Conservation (phyloP, 2,113 vertebrate species). For the Laticauda colubrina region DNA sequence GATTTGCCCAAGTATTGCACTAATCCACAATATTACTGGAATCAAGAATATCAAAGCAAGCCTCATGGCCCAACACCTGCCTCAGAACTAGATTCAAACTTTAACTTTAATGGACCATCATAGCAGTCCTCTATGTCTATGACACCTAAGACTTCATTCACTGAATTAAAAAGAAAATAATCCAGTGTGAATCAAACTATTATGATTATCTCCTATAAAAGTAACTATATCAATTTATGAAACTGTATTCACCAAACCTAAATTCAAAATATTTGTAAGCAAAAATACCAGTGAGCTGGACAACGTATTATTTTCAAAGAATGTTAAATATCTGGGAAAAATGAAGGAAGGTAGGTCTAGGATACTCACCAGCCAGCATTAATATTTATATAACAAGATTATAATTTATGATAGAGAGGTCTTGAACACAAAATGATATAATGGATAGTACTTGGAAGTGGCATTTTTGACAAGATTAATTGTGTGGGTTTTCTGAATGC, state of each 20-base stretch:
- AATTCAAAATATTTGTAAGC: background rate
- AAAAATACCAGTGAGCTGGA: too few relatives aligned
- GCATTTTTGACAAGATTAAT: too few relatives aligned
- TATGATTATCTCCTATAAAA: background rate
- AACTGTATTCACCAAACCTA: background rate
- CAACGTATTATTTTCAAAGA: too few relatives aligned
- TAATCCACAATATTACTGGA: background rate
- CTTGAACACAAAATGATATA: too few relatives aligned
- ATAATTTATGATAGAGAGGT: too few relatives aligned
- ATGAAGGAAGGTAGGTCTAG: too few relatives aligned
- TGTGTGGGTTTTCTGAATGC: too few relatives aligned
- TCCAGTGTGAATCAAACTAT: background rate
- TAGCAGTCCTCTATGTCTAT: background rate
- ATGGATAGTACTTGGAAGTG: too few relatives aligned
- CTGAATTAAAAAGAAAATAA: background rate
- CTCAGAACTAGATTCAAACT: background rate
- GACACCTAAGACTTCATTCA: background rate
- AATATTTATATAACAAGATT: too few relatives aligned
- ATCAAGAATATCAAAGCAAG: background rate
- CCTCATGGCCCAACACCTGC: background rate
- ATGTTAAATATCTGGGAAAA: too few relatives aligned
- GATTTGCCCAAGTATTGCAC: background rate
- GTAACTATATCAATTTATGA: background rate
- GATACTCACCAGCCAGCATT: too few relatives aligned
- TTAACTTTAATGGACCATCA: background rate